Conservation (phyloP, 2,888 invertebrate species). For the Brachycybe producta region DNA sequence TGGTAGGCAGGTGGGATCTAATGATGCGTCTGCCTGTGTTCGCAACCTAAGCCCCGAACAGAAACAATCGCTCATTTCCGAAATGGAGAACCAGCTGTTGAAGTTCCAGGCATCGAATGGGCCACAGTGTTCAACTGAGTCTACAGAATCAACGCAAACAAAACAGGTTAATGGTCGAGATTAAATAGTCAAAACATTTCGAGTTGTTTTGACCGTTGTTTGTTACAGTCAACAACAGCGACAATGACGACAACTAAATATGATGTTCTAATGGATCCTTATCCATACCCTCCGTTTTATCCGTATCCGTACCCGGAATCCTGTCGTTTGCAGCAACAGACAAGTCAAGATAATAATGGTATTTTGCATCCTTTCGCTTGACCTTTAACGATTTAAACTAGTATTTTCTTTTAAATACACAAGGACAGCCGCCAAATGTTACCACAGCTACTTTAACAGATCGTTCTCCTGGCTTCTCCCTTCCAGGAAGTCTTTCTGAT, state of each 20-base stretch:
- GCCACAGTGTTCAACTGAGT: not conserved
- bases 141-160: not conserved
- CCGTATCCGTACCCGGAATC: constrained; percentile 10
- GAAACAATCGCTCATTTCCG: not conserved
- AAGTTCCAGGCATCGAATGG: constrained; percentile 4
- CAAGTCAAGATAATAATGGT: not conserved
- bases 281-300: constrained; percentile 13
- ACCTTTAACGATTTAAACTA: too few species aligned
- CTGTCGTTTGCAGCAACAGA: not conserved
- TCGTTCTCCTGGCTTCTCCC: too few species aligned
- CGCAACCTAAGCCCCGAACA: not conserved
- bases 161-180: not conserved
- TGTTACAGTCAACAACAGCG: not conserved
- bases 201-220: not conserved
- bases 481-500: too few species aligned
- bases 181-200: not conserved
- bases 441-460: too few species aligned
- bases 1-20: not conserved
- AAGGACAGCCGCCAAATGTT: too few species aligned
- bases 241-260: not conserved
- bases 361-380: too few species aligned
- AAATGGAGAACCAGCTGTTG: constrained; percentile 11
- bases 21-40: not conserved
- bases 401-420: too few species aligned
- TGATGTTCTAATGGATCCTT: not conserved